Conservation (phyloP, 2,113 vertebrate genomes). For the Melanotaenia duboulayi region DNA sequence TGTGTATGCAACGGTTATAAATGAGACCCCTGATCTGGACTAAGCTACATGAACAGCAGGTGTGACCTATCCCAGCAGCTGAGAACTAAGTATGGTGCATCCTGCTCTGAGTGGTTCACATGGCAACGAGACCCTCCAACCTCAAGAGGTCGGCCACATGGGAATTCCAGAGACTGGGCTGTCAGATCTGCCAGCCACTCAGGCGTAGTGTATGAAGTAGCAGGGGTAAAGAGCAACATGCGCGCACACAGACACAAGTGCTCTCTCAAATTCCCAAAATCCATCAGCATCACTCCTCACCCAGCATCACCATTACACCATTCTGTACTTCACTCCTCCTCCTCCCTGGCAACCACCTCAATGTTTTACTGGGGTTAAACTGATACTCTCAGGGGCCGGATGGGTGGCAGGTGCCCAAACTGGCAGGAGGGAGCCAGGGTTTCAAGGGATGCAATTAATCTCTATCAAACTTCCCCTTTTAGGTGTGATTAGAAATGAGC, state of each 20-base stretch:
- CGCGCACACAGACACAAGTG: constrained; percentile 24
- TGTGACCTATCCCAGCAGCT: constrained; percentile 35
- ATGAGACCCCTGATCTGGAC: no score
- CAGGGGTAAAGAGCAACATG: constrained; percentile 41
- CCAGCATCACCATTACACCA: constrained; percentile 44
- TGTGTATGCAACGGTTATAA: no score
- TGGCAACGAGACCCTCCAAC: constrained; percentile 75
- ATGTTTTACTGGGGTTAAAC: constrained; percentile 69
- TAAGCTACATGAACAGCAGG: constrained; percentile 48
- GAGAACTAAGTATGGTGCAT: constrained; percentile 32
- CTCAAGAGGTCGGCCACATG: constrained; percentile 57
- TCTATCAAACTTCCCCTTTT: constrained; percentile 63
- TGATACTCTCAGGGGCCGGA: constrained; percentile 62
- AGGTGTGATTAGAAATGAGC: constrained; percentile 70
- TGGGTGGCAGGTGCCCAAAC: constrained; percentile 44
- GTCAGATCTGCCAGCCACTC: constrained; percentile 75
- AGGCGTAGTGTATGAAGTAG: constrained; percentile 53
- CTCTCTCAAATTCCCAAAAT: constrained; percentile 65
- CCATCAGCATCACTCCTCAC: constrained; percentile 47
- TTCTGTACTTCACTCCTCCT: constrained; percentile 44
- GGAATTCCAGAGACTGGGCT: constrained; percentile 74
- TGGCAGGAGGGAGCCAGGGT: constrained; percentile 38
- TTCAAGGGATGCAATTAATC: constrained; percentile 78
- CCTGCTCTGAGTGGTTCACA: constrained; percentile 71
- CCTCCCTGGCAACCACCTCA: constrained; percentile 46